A percentile compares a stretch with the other conserved stretches of the same genome.
phyloP scores from a whole-genome alignment of 2,797 vertebrate species.

The Miichthys miiuy region DNA sequence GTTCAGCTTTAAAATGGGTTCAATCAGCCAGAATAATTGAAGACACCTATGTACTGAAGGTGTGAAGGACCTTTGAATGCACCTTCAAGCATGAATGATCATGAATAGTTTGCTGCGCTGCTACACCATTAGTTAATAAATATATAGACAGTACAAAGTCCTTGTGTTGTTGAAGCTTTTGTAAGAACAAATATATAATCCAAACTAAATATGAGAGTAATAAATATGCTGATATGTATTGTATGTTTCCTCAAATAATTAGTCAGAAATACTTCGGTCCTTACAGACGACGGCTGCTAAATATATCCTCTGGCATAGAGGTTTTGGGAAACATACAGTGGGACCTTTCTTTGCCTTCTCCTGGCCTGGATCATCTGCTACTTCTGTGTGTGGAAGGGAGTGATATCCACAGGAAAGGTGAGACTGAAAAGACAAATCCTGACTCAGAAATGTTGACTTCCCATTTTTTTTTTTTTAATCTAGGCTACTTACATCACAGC shows the following conservation, averaged over 20 bases:
- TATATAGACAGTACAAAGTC: too few relatives aligned
- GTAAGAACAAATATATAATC: background rate
- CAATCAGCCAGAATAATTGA: slow-evolving; percentile 32
- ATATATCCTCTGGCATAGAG: slow-evolving; percentile 90
- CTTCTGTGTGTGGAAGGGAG: slow-evolving; percentile 96
- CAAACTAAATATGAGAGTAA: background rate
- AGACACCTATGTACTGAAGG: slow-evolving; percentile 23
- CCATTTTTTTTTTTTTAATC: background rate
- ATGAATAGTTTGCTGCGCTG: slow-evolving; percentile 15
- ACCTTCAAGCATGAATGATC: background rate
- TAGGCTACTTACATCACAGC: slow-evolving; percentile 92
- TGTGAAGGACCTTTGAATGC: background rate
- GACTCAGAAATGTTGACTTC: background rate
- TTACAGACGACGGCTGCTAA: slow-evolving; percentile 88
- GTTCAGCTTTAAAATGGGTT: background rate
- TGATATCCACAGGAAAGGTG: slow-evolving; percentile 94
- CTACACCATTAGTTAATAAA: background rate
- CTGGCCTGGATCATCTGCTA: slow-evolving; percentile 92
- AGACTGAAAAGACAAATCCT: background rate
- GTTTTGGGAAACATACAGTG: slow-evolving; percentile 87
- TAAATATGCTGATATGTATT: background rate
- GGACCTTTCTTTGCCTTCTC: slow-evolving; percentile 90
- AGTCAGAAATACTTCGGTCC: background rate
- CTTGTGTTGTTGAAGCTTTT: background rate
- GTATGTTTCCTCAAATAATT: background rate